phyloP scores from a whole-genome alignment of 2,113 vertebrate genomes.

The Pithys albifrons region DNA sequence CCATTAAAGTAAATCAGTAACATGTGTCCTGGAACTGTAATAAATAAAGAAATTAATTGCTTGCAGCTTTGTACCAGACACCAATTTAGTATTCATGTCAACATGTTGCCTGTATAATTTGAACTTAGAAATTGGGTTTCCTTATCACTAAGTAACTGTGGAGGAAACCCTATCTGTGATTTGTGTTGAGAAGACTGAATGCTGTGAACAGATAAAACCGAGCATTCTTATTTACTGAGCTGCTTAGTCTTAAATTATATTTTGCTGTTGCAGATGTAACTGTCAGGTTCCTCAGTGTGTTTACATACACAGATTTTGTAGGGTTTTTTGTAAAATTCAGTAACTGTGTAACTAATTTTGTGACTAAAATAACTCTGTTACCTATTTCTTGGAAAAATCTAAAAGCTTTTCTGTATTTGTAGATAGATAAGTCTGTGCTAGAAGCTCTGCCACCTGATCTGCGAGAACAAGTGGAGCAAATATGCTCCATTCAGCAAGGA shows the following conservation, averaged over 20 bases:
- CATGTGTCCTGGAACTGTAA: not conserved
- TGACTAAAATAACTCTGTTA: not conserved
- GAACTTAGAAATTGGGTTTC: not conserved
- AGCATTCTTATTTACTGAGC: not conserved
- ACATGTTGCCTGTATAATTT: not conserved
- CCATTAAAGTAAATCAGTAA: not conserved
- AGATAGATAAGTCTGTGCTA: conserved; percentile 93
- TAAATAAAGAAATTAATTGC: not conserved
- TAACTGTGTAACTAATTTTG: not conserved
- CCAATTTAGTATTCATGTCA: not conserved
- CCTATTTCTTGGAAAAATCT: not conserved
- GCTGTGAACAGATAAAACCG: not conserved
- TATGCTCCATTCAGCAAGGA: conserved; percentile 74
- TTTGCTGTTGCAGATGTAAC: not conserved
- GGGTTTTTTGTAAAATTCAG: not conserved
- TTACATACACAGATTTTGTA: not conserved
- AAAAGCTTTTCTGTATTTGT: not conserved
- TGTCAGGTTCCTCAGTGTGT: not conserved
- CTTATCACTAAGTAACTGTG: not conserved
- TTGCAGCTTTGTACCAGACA: not conserved
- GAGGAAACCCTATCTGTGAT: not conserved
- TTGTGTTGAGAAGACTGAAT: not conserved
- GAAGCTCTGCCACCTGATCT: conserved; percentile 91
- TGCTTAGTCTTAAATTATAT: not conserved
- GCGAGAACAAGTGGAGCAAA: conserved; percentile 89